Conservation (phyloP, 2,888 invertebrate species). For the Cosmia pyralina region DNA sequence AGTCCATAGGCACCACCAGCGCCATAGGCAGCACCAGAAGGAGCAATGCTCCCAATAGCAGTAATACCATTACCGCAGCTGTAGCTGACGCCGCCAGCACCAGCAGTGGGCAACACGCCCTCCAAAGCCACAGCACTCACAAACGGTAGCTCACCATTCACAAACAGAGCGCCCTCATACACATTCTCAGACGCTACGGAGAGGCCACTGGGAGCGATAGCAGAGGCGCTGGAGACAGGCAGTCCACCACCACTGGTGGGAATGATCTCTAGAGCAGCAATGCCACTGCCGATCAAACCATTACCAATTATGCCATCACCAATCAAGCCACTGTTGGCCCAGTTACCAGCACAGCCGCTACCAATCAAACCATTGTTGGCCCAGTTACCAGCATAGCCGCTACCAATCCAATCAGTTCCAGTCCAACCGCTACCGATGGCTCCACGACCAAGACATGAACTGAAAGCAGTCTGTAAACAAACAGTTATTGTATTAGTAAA, state of each 20-base stretch:
- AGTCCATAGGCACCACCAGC: neutral
- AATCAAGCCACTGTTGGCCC: neutral
- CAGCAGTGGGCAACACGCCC: constrained; percentile 38
- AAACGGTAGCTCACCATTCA: constrained; percentile 56
- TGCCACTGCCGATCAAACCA: neutral
- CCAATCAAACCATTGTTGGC: too few species aligned
- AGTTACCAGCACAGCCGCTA: too few species aligned
- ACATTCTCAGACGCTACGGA: constrained; percentile 58
- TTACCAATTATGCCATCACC: constrained; percentile 13
- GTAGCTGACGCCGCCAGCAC: constrained; percentile 37
- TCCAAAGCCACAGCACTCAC: constrained; percentile 52
- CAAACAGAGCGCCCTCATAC: constrained; percentile 54
- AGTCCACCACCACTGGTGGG: constrained; percentile 57
- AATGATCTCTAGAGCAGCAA: constrained; percentile 44
- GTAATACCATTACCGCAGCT: neutral
- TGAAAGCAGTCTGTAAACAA: constrained; percentile 1
- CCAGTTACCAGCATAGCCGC: neutral
- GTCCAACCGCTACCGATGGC: neutral
- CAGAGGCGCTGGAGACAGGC: constrained; percentile 48
- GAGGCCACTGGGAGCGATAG: constrained; percentile 49
- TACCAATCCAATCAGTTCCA: neutral
- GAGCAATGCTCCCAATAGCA: neutral
- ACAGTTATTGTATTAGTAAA: neutral
- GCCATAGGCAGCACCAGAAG: constrained; percentile 14
- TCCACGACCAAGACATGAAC: constrained; percentile 15